A percentile compares a stretch with the other conserved stretches of the same genome.
Evolutionary conservation across 2,888 invertebrate genomes (phyloP).

Genomic region (Capitulum mitella): DNA sequence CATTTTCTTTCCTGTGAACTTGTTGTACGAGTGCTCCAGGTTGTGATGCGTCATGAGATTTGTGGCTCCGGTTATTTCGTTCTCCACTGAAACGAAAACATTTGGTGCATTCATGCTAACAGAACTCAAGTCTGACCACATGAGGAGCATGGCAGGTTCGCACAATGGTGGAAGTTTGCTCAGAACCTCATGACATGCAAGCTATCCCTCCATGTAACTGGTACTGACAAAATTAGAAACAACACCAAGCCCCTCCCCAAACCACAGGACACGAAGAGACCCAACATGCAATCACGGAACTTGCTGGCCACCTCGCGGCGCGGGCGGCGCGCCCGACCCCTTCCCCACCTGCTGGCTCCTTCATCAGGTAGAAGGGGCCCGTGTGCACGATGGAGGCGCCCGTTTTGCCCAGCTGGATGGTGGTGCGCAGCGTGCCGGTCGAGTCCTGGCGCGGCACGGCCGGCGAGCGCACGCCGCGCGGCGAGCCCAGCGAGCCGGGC

Average conservation of each 20-base stretch:
- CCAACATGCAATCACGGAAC: no score
- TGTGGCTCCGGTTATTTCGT: slow-evolving; percentile 88
- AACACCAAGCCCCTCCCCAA: no score
- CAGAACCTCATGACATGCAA: no score
- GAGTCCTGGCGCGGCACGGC: slow-evolving; percentile 94
- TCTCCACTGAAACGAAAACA: slow-evolving; percentile 50
- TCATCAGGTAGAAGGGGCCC: slow-evolving; percentile 97
- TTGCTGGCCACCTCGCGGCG: no score
- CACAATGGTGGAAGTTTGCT: no score
- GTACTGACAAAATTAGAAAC: no score
- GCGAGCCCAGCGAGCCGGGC: slow-evolving; percentile 51
- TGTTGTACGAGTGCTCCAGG: slow-evolving; percentile 93
- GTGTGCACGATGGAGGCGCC: slow-evolving; percentile 87
- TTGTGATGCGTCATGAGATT: slow-evolving; percentile 96
- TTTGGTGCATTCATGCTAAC: no score
- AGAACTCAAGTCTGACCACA: no score
- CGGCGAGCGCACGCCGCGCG: slow-evolving; percentile 86
- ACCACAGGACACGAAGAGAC: no score
- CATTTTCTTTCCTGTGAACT: slow-evolving; percentile 92
- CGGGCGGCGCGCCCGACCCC: background rate
- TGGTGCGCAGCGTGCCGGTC: slow-evolving; percentile 93
- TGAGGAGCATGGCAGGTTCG: no score
- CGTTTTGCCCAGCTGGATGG: slow-evolving; percentile 93
- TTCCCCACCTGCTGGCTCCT: slow-evolving; percentile 77
- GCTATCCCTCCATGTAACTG: no score